A percentile compares a stretch with the other conserved stretches of the same genome.
Conservation (phyloP, 2,113 vertebrate genomes). For the Lucifuga dentata region DNA sequence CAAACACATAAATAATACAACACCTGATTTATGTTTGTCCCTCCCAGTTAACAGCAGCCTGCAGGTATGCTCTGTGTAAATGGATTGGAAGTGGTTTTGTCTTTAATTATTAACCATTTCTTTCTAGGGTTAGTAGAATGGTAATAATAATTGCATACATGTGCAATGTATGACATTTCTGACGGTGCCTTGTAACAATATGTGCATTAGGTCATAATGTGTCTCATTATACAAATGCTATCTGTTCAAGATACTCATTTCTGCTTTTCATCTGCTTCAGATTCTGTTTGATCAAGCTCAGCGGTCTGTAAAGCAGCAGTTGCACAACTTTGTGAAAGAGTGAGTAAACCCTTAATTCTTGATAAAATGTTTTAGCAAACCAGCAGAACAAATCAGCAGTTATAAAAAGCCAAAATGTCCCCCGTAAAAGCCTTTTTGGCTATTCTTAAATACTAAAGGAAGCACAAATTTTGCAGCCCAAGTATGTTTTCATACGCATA, state of each 20-base stretch:
- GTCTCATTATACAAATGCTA: no score
- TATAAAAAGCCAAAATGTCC: slow-evolving; percentile 20
- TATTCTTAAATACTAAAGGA: slow-evolving; percentile 58
- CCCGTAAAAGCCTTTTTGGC: slow-evolving; percentile 38
- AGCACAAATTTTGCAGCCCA: slow-evolving; percentile 7
- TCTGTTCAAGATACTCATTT: not conserved
- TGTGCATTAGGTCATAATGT: not conserved
- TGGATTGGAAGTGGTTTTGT: no score
- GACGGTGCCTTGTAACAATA: not conserved
- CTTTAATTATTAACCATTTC: no score
- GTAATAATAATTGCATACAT: no score
- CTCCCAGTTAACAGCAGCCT: no score
- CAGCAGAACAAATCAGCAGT: slow-evolving; percentile 35
- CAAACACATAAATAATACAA: no score
- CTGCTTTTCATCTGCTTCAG: slow-evolving; percentile 74
- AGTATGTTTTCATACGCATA: not conserved
- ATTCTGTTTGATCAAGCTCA: slow-evolving; percentile 98
- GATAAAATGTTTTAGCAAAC: not conserved
- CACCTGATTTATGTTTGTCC: no score
- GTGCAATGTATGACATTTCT: not conserved
- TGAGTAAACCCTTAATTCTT: slow-evolving; percentile 79
- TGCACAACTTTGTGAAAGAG: slow-evolving; percentile 98
- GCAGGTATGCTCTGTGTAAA: no score
- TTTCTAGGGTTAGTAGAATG: no score
- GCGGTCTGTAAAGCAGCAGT: slow-evolving; percentile 93